These are phyloP conservation scores for Penaeus vannamei DNA, from an alignment of 1,140 invertebrate species.

Conservation along the genomic window DNA sequence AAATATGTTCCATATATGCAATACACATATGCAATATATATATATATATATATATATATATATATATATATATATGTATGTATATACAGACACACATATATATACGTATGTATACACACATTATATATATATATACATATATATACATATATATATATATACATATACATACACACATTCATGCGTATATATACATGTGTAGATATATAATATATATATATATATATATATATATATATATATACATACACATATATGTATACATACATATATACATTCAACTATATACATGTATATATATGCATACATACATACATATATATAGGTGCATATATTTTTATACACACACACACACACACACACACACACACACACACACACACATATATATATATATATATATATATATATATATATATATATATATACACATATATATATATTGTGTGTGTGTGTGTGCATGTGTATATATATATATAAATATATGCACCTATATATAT, in stretches of 20 bases:
- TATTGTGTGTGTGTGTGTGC: too few species aligned
- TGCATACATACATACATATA: background rate
- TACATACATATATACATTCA: constrained; percentile 13
- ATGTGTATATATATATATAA: background rate
- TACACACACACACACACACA: too few species aligned
- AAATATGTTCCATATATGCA: too few species aligned
- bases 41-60: too few species aligned
- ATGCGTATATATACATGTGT: too few species aligned
- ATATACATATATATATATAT: too few species aligned
- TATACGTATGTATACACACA: background rate
- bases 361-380: too few species aligned
- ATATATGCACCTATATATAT: too few species aligned
- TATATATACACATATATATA: constrained; percentile 1
- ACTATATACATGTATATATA: background rate
- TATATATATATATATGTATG: background rate
- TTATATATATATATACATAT: background rate
- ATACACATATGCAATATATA: too few species aligned
- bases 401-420: constrained; percentile 28
- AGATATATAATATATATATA: too few species aligned
- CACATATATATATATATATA: constrained; percentile 5
- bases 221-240: constrained; percentile 20
- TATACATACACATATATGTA: constrained; percentile 9
- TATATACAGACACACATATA: background rate
- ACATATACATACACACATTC: too few species aligned
- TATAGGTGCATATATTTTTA: background rate